phyloP scores from a whole-genome alignment of 1,140 invertebrate genomes.

The Heliconius melpomene region DNA sequence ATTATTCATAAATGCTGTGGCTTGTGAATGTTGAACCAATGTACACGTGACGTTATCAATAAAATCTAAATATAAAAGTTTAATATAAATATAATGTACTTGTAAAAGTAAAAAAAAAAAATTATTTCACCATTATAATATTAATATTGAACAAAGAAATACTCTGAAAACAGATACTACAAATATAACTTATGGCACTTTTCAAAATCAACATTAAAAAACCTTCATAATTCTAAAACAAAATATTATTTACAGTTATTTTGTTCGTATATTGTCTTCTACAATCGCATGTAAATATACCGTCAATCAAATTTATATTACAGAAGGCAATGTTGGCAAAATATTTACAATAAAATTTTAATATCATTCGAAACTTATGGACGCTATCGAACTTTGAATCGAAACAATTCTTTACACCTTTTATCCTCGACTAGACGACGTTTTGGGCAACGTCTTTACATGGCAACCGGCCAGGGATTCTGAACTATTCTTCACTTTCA shows the following conservation, averaged over 20 bases:
- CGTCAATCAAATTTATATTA: neutral
- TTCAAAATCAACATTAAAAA: neutral
- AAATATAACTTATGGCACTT: no score
- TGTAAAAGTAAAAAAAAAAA: no score
- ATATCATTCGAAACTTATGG: slow-evolving; percentile 46
- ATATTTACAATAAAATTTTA: slow-evolving; percentile 8
- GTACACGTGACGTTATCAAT: no score
- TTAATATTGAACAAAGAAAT: no score
- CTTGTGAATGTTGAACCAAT: no score
- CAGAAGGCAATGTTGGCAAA: neutral
- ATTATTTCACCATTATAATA: no score
- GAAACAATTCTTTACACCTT: slow-evolving; percentile 63
- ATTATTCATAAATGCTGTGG: no score
- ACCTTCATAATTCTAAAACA: neutral
- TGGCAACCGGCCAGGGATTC: slow-evolving; percentile 61
- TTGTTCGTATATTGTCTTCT: neutral
- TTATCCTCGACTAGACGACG: slow-evolving; percentile 66
- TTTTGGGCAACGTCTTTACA: slow-evolving; percentile 55
- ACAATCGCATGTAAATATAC: neutral
- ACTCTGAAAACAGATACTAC: no score
- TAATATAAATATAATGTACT: no score
- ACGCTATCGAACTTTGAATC: slow-evolving; percentile 54
- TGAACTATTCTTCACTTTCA: neutral
- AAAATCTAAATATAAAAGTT: no score
- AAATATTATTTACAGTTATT: neutral